Conservation (phyloP, 2,888 invertebrate genomes). For the Seira musarum region DNA sequence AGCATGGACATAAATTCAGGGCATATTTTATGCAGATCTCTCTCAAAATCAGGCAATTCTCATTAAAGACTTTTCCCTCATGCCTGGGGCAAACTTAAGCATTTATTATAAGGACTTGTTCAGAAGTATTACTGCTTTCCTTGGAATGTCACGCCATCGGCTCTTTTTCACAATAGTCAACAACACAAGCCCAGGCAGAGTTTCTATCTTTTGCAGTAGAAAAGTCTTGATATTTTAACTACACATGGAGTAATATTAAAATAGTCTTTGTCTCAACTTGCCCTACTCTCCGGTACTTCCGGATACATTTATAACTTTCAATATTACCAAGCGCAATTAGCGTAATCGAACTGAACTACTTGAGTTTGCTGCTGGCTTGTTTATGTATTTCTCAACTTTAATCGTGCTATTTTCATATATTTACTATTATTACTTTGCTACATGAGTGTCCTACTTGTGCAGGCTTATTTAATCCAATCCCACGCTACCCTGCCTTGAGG, state of each 20-base stretch:
- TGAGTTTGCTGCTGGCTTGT: no score
- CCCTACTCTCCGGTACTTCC: not conserved
- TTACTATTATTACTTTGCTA: no score
- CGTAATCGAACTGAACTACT: no score
- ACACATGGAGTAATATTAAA: no score
- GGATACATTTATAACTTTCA: not conserved
- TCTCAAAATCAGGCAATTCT: slow-evolving; percentile 52
- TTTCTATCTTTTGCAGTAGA: not conserved
- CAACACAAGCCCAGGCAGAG: slow-evolving; percentile 31
- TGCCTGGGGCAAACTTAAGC: slow-evolving; percentile 28
- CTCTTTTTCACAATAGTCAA: slow-evolving; percentile 52
- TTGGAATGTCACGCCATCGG: slow-evolving; percentile 28
- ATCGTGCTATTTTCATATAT: no score
- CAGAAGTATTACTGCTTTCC: slow-evolving; percentile 46
- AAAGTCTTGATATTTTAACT: not conserved
- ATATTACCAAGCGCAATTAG: not conserved
- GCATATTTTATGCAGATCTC: not conserved
- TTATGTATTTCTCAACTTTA: no score
- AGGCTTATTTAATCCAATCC: no score
- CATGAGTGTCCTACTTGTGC: no score
- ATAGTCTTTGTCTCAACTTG: not conserved
- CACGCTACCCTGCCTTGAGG: no score
- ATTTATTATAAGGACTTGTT: slow-evolving; percentile 40
- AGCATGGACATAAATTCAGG: not conserved
- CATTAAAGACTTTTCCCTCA: slow-evolving; percentile 55